These are phyloP conservation scores for Acrobasis consociella DNA, from an alignment of 2,888 invertebrate genomes.

Conservation along the genomic window DNA sequence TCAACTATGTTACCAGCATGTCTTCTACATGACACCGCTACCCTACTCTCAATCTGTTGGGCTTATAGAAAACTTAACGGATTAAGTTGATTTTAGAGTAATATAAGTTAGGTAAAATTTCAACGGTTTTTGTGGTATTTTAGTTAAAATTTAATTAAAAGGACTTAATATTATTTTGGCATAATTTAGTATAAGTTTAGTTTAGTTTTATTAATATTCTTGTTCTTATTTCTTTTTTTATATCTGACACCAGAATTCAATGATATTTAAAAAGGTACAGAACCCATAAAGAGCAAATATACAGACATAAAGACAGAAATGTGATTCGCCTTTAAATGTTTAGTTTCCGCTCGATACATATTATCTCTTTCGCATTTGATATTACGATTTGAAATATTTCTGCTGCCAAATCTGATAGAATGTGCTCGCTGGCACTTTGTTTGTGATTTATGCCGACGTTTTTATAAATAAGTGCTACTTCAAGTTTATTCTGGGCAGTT, in stretches of 20 bases:
- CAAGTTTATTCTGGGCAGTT: not conserved
- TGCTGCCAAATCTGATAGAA: constrained; percentile 12
- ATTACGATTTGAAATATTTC: constrained; percentile 1
- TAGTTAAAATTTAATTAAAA: too few relatives aligned
- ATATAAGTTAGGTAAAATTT: too few relatives aligned
- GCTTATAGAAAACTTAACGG: not conserved
- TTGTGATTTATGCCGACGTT: constrained; percentile 1
- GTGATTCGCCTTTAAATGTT: not conserved
- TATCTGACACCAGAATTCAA: too few relatives aligned
- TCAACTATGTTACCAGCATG: constrained; percentile 3
- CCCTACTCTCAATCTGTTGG: constrained; percentile 1
- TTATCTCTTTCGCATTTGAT: not conserved
- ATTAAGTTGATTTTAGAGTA: too few relatives aligned
- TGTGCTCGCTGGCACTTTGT: not conserved
- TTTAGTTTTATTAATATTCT: too few relatives aligned
- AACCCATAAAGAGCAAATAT: too few relatives aligned
- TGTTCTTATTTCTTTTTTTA: too few relatives aligned
- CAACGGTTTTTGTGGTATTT: too few relatives aligned
- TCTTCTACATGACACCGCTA: constrained; percentile 3
- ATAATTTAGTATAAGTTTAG: too few relatives aligned
- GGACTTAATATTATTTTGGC: too few relatives aligned
- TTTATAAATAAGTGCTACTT: not conserved
- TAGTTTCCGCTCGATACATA: not conserved
- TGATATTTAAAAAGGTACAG: too few relatives aligned
- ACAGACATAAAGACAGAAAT: too few relatives aligned